Percentiles rank a stretch among this genome's conserved stretches.
Evolutionary conservation across 2,888 invertebrate genomes (phyloP).

Genomic region (Anodontia alba): DNA sequence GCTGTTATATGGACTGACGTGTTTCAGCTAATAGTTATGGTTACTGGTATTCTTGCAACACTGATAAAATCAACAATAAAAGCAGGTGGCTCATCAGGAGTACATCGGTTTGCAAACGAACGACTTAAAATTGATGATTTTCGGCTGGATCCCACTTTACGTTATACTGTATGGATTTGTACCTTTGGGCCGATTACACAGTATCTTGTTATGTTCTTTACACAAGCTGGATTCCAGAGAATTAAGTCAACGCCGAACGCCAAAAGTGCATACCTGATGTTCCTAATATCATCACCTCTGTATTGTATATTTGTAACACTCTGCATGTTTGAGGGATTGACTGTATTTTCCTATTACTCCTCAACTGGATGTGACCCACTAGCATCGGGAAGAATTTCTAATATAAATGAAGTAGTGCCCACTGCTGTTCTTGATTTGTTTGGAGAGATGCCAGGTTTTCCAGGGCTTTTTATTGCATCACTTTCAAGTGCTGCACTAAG

Average conservation of each 20-base stretch:
- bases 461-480: slow-evolving; percentile 45
- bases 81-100: slow-evolving; percentile 12
- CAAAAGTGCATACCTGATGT: slow-evolving; percentile 15
- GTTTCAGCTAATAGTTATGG: slow-evolving; percentile 38
- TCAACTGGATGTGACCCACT: slow-evolving; percentile 39
- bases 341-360: slow-evolving; percentile 42
- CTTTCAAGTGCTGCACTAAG: slow-evolving; percentile 51
- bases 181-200: slow-evolving; percentile 23
- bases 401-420: slow-evolving; percentile 44
- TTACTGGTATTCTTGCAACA: slow-evolving; percentile 31
- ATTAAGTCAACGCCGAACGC: slow-evolving; percentile 28
- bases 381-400: slow-evolving; percentile 19
- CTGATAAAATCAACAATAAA: slow-evolving; percentile 19
- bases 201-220: slow-evolving; percentile 13
- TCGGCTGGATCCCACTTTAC: slow-evolving; percentile 38
- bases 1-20: slow-evolving; percentile 49
- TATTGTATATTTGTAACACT: slow-evolving; percentile 4
- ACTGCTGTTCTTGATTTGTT: slow-evolving; percentile 40
- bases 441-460: slow-evolving; percentile 29
- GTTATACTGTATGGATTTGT: slow-evolving; percentile 38
- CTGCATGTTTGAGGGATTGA: slow-evolving; percentile 23
- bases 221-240: slow-evolving; percentile 41
- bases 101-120: neutral
- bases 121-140: slow-evolving; percentile 29
- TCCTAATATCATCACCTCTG: slow-evolving; percentile 16